Percentiles rank a stretch among this genome's conserved stretches.
These are phyloP conservation scores for Hydrotaea diabolus DNA, from an alignment of 2,888 invertebrate species.

Conservation along the genomic window DNA sequence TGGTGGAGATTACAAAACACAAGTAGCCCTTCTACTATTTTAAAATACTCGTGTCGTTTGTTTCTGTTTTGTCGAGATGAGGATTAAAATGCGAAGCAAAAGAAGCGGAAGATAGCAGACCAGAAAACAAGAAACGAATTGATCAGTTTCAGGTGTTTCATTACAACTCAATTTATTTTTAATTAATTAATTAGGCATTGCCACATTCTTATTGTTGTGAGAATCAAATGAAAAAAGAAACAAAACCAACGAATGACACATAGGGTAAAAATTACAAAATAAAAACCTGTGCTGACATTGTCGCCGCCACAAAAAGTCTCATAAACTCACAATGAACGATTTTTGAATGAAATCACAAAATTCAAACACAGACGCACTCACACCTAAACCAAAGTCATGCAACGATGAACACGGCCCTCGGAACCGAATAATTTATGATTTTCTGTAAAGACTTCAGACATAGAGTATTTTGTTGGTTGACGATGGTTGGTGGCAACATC, in stretches of 20 bases:
- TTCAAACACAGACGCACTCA: not conserved
- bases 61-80: too few relatives aligned
- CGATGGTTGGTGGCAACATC: not conserved
- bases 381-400: slow-evolving; percentile 48
- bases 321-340: slow-evolving; percentile 44
- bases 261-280: slow-evolving; percentile 17
- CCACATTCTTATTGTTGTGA: slow-evolving; percentile 7
- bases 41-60: too few relatives aligned
- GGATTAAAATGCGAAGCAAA: too few relatives aligned
- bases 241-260: not conserved
- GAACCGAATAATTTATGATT: not conserved
- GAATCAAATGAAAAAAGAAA: not conserved
- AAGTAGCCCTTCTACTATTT: too few relatives aligned
- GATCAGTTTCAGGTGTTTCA: not conserved
- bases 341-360: not conserved
- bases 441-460: not conserved
- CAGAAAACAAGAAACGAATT: not conserved
- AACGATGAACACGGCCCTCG: slow-evolving; percentile 43
- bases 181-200: slow-evolving; percentile 15
- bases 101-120: not conserved
- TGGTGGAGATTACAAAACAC: too few relatives aligned
- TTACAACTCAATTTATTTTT: slow-evolving; percentile 9
- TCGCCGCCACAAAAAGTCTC: slow-evolving; percentile 43
- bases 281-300: slow-evolving; percentile 42
- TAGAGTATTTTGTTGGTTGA: not conserved